Evolutionary conservation across 2,113 vertebrate species (phyloP), one percentile per base, ranked within the genome.

Genomic region (Lagopus leucura): DNA sequence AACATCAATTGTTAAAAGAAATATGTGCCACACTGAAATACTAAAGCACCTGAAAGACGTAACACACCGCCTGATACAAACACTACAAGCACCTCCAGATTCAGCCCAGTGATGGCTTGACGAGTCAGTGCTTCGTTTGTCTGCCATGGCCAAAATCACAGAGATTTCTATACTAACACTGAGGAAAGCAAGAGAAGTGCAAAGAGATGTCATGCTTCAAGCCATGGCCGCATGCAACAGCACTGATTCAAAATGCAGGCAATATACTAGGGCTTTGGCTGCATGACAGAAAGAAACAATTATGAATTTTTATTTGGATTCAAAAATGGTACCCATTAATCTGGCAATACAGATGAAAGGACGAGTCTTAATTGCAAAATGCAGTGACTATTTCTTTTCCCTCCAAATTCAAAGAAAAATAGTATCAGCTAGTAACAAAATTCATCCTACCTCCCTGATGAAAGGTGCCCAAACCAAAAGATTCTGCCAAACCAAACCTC

Each of bases 1-100:
- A 74, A 43, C 86, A 91, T 91, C 88, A 83, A 64, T 86, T 93
- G 88, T 96, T 90, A 73, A 32, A 94, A 94, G 93, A 92, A 88
- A 73, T 79, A 92, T 24, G 65, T 12, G 32, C 84, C 81, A 90
- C 83, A 30, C 48, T 75, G 94, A 89, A 94, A 93, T 79, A 79
- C 28, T 25, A 57, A 69, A 83, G 79, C 70, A 91, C 54, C 94
- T 90, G 93, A 79, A 95, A 95, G 76, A 84, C 24, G 45, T 52
- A 92, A 75, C 50, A 14, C 8, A n/a, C 32, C 83, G 64, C 45
- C 82, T 89, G 88, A 93, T 80, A 92, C 91, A 95, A 95, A 84
- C 72, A 79, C 54, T 54, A 34, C 20, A 77, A 85, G 86, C 60
- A 88, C 80, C 97, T 95, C 86, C 91, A 85, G 96, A 95, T 78